Percentiles rank a stretch among this genome's conserved stretches.
phyloP scores from a whole-genome alignment of 1,140 invertebrate genomes.

The Dendrolimus kikuchii region DNA sequence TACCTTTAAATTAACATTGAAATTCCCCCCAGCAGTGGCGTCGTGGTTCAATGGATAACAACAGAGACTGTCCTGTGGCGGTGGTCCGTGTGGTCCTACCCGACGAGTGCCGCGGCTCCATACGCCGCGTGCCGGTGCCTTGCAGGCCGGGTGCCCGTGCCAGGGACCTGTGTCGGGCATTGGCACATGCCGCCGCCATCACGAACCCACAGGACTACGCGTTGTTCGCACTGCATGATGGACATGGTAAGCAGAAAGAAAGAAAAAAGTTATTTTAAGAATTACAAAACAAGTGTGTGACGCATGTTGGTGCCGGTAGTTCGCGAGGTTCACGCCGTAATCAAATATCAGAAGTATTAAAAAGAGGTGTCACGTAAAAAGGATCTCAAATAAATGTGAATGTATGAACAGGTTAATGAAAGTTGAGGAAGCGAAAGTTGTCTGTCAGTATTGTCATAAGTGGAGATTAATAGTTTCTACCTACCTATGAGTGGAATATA shows the following conservation, averaged over 20 bases:
- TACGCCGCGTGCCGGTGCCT: conserved; percentile 92
- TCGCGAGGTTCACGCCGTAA: neutral
- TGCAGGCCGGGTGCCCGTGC: conserved; percentile 93
- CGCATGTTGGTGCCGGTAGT: too few species aligned
- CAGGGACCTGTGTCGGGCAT: conserved; percentile 91
- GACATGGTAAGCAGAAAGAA: conserved; percentile 79
- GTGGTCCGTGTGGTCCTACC: conserved; percentile 93
- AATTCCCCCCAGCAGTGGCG: conserved; percentile 55
- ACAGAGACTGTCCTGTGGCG: conserved; percentile 30
- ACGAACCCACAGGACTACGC: conserved; percentile 97
- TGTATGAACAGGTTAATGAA: too few species aligned
- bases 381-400: too few species aligned
- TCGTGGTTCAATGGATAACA: conserved; percentile 40
- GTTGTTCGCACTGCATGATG: conserved; percentile 91
- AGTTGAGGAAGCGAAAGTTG: too few species aligned
- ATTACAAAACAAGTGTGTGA: too few species aligned
- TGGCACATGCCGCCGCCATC: conserved; percentile 93
- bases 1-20: too few species aligned
- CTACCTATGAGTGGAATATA: too few species aligned
- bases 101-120: conserved; percentile 91
- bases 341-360: too few species aligned
- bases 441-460: neutral
- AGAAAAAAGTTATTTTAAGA: neutral
- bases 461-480: neutral
- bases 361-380: too few species aligned